Conservation (phyloP, 2,888 invertebrate species). For the Synergus gifuensis region DNA sequence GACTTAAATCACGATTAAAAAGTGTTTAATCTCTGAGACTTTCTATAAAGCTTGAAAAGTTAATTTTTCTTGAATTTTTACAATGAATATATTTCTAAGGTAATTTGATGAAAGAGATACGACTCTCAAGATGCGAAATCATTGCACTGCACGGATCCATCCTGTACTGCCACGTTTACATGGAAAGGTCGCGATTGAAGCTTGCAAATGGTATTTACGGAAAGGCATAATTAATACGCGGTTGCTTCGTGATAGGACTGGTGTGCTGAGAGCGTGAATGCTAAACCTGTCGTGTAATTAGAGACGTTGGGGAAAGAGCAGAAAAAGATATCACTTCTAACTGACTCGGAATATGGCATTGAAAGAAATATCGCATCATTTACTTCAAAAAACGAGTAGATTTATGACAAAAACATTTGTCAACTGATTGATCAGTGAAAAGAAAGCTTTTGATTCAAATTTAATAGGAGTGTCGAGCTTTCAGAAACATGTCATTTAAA, state of each 20-base stretch:
- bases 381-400: neutral
- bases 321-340: slow-evolving; percentile 5
- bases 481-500: neutral
- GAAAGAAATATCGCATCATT: neutral
- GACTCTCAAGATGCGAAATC: slow-evolving; percentile 32
- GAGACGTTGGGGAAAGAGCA: neutral
- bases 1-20: neutral
- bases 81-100: neutral
- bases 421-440: no score
- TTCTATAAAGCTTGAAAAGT: slow-evolving; percentile 7
- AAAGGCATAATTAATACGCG: slow-evolving; percentile 55
- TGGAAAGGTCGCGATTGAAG: slow-evolving; percentile 51
- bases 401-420: neutral
- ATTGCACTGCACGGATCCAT: slow-evolving; percentile 34
- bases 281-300: slow-evolving; percentile 2
- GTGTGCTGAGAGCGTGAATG: neutral
- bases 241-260: slow-evolving; percentile 43
- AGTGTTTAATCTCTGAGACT: neutral
- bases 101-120: slow-evolving; percentile 24
- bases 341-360: neutral
- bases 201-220: slow-evolving; percentile 51
- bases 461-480: no score
- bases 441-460: no score
- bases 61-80: neutral
- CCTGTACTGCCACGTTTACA: slow-evolving; percentile 32